These are phyloP conservation scores for Drosophila multiciliata DNA, from an alignment of 2,888 invertebrate species.

Conservation along the genomic window DNA sequence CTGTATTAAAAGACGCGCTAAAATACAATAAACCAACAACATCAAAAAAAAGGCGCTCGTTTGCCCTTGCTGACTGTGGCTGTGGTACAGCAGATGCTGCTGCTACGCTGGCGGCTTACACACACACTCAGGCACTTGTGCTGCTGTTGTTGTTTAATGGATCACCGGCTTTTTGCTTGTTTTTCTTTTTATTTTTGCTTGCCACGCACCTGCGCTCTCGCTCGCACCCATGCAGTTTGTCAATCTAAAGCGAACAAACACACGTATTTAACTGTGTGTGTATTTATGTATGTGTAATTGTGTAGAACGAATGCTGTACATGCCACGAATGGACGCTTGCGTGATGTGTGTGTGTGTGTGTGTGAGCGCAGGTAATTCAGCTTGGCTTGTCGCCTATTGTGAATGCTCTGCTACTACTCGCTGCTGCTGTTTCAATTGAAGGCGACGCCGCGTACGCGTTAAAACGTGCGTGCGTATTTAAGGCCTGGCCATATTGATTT, in stretches of 20 bases:
- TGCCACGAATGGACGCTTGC: slow-evolving; percentile 53
- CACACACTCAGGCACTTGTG: slow-evolving; percentile 31
- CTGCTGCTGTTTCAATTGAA: slow-evolving; percentile 62
- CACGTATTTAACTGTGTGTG: slow-evolving; percentile 10
- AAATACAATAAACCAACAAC: slow-evolving; percentile 41
- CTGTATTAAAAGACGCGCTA: slow-evolving; percentile 53
- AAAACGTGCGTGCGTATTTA: slow-evolving; percentile 62
- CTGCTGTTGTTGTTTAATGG: slow-evolving; percentile 64
- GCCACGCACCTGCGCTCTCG: slow-evolving; percentile 54
- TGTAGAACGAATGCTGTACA: slow-evolving; percentile 71
- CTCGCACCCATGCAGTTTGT: slow-evolving; percentile 50
- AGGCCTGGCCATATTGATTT: slow-evolving; percentile 66
- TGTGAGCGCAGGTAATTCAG: slow-evolving; percentile 68
- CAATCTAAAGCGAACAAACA: slow-evolving; percentile 49
- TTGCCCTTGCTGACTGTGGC: slow-evolving; percentile 64
- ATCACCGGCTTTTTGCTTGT: slow-evolving; percentile 76
- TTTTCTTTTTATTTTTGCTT: slow-evolving; percentile 68
- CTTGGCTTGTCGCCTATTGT: slow-evolving; percentile 66
- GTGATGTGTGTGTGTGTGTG: slow-evolving; percentile 14
- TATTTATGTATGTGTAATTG: slow-evolving; percentile 33
- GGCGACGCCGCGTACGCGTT: slow-evolving; percentile 64
- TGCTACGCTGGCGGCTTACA: slow-evolving; percentile 68
- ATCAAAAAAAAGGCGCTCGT: slow-evolving; percentile 65
- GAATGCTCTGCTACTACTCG: slow-evolving; percentile 46
- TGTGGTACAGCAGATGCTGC: slow-evolving; percentile 74